phyloP scores from a whole-genome alignment of 2,888 invertebrate species.

The Chydorus sphaericus region DNA sequence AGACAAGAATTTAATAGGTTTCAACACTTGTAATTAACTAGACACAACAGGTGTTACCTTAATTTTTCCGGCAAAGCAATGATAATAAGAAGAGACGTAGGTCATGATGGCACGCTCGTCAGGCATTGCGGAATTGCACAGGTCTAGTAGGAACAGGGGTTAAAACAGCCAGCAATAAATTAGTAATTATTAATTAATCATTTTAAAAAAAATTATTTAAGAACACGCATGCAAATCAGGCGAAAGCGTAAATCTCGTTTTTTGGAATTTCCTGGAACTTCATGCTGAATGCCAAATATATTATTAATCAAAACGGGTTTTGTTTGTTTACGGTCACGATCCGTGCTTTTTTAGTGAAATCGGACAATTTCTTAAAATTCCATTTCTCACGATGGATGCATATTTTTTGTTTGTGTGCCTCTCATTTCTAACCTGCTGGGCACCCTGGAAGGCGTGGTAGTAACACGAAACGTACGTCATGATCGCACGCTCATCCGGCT shows the following conservation, averaged over 20 bases:
- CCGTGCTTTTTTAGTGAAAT: no score
- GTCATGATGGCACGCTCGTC: constrained; percentile 99
- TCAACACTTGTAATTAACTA: neutral
- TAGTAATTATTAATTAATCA: neutral
- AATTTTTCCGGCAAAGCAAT: constrained; percentile 99
- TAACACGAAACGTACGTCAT: constrained; percentile 99
- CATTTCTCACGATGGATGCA: no score
- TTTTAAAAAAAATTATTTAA: no score
- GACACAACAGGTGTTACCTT: constrained; percentile 51
- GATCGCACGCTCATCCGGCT: constrained; percentile 99
- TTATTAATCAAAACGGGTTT: no score
- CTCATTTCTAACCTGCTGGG: constrained; percentile 59
- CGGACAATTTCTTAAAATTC: no score
- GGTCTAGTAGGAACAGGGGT: no score
- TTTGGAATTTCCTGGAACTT: no score
- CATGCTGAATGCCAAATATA: no score
- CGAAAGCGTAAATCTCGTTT: no score
- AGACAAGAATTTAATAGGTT: no score
- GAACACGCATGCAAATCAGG: no score
- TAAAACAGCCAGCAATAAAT: neutral
- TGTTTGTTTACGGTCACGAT: no score
- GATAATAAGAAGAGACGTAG: constrained; percentile 99
- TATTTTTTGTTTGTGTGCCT: constrained; percentile 1
- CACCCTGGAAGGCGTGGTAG: constrained; percentile 99
- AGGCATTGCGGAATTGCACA: constrained; percentile 96